Evolutionary conservation across 2,797 vertebrate genomes (phyloP), one percentile per base, ranked within the genome.

Genomic region (Chrysocyon brachyurus): DNA sequence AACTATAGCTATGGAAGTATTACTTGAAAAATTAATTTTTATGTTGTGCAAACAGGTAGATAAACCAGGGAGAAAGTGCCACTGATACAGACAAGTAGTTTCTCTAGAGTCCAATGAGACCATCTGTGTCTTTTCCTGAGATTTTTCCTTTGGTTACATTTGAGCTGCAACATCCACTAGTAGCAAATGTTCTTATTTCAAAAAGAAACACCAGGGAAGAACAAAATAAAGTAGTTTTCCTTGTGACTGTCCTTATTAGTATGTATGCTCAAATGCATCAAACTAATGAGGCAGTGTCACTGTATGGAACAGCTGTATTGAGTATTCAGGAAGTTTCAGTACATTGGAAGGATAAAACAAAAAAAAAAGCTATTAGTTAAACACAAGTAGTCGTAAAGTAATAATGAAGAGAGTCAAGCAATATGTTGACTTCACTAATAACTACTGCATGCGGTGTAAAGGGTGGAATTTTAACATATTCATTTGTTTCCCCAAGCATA

Each of bases 361-460:
- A 88, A 97, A 94, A 96, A 92, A 97, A 96, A 68, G 95, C 96
- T 61, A 72, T 98, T 97, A 95, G 97, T 98, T 98, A 98, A 98
- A 98, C 78, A 96, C 73, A 98, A 98, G 92, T 61, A 97, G 97
- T 84, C 97, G 89, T 95, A 72, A 61, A 95, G 95, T 88, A 96
- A 93, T 96, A 92, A 98, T 6, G 6, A 96, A 64, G 63, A 88
- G 49, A 93, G 98, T 95, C 95, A 96, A 87, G 85, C 97, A 54
- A 85, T 66, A 96, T 88, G 90, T 61, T 97, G 93, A 90, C 93
- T 96, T 96, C 98, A 75, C 96, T 92, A 78, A 96, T 57, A 97
- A 88, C 79, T 70, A 84, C 86, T 84, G 86, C 12, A 57, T 91
- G 7, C 73, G 70, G 92, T 21, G 3, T 21, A 70, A 94, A 31